A percentile compares a stretch with the other conserved stretches of the same genome.
phyloP scores from a whole-genome alignment of 2,797 vertebrate genomes.

The Dallia pectoralis region DNA sequence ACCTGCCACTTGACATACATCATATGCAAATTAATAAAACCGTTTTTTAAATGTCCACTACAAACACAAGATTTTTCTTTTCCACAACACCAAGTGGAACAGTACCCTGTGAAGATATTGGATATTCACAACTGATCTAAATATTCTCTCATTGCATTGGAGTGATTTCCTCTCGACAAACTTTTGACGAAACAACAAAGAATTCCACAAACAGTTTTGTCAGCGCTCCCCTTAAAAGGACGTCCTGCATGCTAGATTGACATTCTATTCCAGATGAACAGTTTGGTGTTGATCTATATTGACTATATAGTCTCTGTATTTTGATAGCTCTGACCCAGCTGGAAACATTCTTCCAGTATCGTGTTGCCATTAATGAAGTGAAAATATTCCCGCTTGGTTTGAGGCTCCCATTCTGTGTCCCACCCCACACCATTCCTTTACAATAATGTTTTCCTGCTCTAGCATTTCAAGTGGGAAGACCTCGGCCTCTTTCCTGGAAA shows the following conservation, averaged over 20 bases:
- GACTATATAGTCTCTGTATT: conserved; percentile 15
- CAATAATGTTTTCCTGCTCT: conserved; percentile 69
- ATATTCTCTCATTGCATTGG: background rate
- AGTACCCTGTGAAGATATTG: background rate
- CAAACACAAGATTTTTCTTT: background rate
- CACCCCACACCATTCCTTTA: conserved; percentile 58
- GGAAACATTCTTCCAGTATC: conserved; percentile 69
- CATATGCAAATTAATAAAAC: background rate
- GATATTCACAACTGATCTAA: background rate
- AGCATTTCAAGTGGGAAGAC: conserved; percentile 62
- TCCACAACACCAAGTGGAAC: background rate
- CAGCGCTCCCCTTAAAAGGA: background rate
- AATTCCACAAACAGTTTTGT: background rate
- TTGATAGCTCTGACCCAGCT: conserved; percentile 50
- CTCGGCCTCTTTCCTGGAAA: conserved; percentile 60
- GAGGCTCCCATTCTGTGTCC: conserved; percentile 51
- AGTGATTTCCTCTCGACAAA: background rate
- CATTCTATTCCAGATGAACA: conserved; percentile 2
- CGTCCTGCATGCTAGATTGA: conserved; percentile 5
- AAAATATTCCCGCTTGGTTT: conserved; percentile 65
- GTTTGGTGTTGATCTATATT: background rate
- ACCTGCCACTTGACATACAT: background rate
- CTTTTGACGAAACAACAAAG: background rate
- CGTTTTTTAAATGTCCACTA: too few species aligned
- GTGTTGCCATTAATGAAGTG: conserved; percentile 65